Evolutionary conservation across 2,113 vertebrate species (phyloP).

Genomic region (Rhea pennata): DNA sequence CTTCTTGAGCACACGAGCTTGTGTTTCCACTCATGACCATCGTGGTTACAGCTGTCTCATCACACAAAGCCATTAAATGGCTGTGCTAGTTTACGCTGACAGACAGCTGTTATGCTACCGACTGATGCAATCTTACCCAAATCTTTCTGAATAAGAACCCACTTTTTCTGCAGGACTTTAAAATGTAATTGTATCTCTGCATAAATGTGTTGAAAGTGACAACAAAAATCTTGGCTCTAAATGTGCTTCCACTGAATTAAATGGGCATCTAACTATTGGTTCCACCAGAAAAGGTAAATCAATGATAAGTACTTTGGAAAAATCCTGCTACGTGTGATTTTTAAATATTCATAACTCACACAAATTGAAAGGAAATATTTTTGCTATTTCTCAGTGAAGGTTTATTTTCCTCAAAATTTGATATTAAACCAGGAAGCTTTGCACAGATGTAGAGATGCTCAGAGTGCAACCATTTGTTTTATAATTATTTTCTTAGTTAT

Average conservation of each 20-base stretch:
- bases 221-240: not conserved
- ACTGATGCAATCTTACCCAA: not conserved
- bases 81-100: not conserved
- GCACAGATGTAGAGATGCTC: not conserved
- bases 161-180: not conserved
- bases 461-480: not conserved
- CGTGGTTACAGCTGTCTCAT: not conserved
- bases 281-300: not conserved
- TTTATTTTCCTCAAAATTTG: not conserved
- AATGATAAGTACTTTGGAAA: not conserved
- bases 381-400: not conserved
- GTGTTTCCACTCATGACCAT: not conserved
- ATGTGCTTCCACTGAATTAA: not conserved
- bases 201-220: not conserved
- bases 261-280: not conserved
- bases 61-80: not conserved
- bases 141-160: not conserved
- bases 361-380: not conserved
- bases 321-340: not conserved
- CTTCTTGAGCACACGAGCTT: not conserved
- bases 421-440: not conserved
- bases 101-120: not conserved
- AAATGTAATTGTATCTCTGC: not conserved
- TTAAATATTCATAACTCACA: constrained; percentile 26
- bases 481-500: not conserved